Base-by-base conservation (phyloP, 2,113 vertebrate genomes). In the Maccullochella peelii region DNA sequence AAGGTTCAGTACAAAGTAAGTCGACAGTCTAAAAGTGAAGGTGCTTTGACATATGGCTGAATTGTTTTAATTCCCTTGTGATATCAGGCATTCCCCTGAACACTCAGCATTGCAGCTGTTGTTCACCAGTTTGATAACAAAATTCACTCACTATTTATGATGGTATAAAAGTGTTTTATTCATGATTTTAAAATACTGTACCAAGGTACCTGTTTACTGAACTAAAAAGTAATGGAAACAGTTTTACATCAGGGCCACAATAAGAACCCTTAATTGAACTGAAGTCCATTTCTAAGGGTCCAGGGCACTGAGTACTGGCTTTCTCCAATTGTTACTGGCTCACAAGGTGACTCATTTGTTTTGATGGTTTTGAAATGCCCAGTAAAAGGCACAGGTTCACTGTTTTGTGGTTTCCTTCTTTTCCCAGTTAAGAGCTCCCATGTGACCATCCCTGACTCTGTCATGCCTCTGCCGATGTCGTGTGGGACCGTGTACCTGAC, bases 401-500 rank as follows among this genome's bases (percentile, higher is more conserved):
- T 52, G 11, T 30, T 67, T 16, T 36, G 5, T 67, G 38, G 30
- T 47, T 72, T 74, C 20, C 21, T 36, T 55, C 8, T 30, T 69
- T 65, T 63, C 50, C 21, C 59, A 90, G 88, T 21, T 52, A 86
- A 58, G 14, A 61, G 36, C 1, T 5, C 50, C 52, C 49, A 21
- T 4, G 5, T 82, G 44, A 68, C 86, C 93, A 89, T 92, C 88
- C 91, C 92, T 44, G 80, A 93, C 52, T 73, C 58, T 6, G 38
- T 69, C 33, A 4, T 73, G 36, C 57, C 88, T 62, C 18, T 82
- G 47, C 78, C 88, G 0, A 52, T 68, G 20, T 40, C 86, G 5
- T 73, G 58, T 59, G 94, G 95, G 83, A 91, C 96, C 38, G 92
- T 95, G 93, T 96, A 95, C 88, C 85, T 97, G 38, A 97, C 96